These are phyloP conservation scores for Ispidina lecontei DNA, from an alignment of 2,797 vertebrate genomes.

Conservation along the genomic window DNA sequence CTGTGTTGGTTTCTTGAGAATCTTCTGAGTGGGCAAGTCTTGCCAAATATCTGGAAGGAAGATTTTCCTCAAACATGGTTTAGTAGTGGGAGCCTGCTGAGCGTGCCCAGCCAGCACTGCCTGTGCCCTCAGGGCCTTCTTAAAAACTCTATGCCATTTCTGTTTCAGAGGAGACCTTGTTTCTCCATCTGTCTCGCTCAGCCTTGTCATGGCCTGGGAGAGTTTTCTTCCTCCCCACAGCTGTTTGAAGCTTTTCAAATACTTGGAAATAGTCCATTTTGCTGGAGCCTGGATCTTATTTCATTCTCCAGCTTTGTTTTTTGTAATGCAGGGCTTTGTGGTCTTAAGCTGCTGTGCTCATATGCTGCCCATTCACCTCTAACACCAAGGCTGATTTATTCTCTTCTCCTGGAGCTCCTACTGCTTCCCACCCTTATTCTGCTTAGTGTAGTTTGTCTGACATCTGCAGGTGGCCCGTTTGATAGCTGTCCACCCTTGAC, in stretches of 20 bases:
- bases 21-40: background rate
- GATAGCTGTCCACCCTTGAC: background rate
- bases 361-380: background rate
- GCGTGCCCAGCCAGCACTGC: background rate
- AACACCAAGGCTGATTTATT: background rate
- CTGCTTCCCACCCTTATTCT: background rate
- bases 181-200: background rate
- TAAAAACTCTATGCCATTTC: fast-evolving
- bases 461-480: background rate
- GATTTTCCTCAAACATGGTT: background rate
- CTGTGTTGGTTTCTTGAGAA: background rate
- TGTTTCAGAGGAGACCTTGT: background rate
- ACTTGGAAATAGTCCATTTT: slow-evolving; percentile 41
- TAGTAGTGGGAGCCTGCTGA: background rate
- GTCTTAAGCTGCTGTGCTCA: background rate
- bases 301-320: background rate
- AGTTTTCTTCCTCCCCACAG: slow-evolving; percentile 4
- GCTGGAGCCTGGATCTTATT: slow-evolving; percentile 25
- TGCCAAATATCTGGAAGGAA: background rate
- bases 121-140: fast-evolving
- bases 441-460: background rate
- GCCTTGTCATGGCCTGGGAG: background rate
- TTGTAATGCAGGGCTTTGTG: background rate
- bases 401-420: background rate
- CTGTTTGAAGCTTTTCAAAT: slow-evolving; percentile 23